Evolutionary conservation across 2,113 vertebrate genomes (phyloP).

Genomic region (Neogobius melanostomus): DNA sequence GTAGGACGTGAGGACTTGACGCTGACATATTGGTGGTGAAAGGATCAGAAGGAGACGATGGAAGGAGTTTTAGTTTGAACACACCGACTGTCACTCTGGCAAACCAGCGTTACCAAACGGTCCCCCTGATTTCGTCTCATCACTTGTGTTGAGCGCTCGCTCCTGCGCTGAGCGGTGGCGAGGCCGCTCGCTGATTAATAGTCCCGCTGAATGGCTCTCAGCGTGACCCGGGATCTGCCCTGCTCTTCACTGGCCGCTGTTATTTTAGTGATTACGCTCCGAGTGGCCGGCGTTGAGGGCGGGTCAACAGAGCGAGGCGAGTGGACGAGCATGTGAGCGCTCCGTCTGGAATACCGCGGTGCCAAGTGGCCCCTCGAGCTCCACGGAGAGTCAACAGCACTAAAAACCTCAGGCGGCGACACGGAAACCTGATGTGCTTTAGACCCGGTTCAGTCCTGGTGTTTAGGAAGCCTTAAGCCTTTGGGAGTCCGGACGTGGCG

Average conservation of each 20-base stretch:
- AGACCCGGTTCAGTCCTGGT: too few species aligned
- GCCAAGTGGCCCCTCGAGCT: slow-evolving; percentile 32
- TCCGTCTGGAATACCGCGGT: slow-evolving; percentile 46
- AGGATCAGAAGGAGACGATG: not conserved
- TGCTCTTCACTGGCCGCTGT: slow-evolving; percentile 74
- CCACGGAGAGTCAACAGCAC: slow-evolving; percentile 2
- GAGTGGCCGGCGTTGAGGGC: slow-evolving; percentile 75
- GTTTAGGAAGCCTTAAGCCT: too few species aligned
- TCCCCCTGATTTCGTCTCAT: slow-evolving; percentile 19
- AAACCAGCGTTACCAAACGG: not conserved
- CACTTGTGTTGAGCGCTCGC: slow-evolving; percentile 5
- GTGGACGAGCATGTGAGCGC: slow-evolving; percentile 53
- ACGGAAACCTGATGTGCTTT: too few species aligned
- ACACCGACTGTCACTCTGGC: not conserved
- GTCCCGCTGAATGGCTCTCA: slow-evolving; percentile 57
- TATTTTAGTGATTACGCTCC: slow-evolving; percentile 80
- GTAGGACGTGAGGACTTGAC: too few species aligned
- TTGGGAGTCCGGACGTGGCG: too few species aligned
- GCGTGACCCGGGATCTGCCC: slow-evolving; percentile 49
- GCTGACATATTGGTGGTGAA: too few species aligned
- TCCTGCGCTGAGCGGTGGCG: slow-evolving; percentile 52
- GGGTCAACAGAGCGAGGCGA: slow-evolving; percentile 71
- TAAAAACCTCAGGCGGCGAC: too few species aligned
- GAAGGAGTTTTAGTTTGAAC: not conserved
- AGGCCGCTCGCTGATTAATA: slow-evolving; percentile 57